Percentiles rank a stretch among this genome's conserved stretches.
phyloP scores from a whole-genome alignment of 1,140 invertebrate genomes.

The Drosophila santomea region DNA sequence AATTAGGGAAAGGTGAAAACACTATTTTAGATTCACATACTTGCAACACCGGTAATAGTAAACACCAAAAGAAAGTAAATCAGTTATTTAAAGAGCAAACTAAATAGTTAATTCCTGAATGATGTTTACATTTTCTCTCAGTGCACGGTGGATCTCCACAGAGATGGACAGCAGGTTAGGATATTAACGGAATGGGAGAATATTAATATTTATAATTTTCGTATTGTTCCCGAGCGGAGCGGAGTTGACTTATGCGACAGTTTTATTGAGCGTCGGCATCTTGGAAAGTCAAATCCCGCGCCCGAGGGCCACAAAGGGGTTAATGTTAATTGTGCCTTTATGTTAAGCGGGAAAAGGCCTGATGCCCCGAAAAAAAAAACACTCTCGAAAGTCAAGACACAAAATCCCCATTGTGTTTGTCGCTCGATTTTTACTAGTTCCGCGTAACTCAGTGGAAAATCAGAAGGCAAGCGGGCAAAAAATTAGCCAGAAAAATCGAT shows the following conservation, averaged over 20 bases:
- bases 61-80: too few relatives aligned
- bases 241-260: conserved; percentile 76
- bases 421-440: conserved; percentile 57
- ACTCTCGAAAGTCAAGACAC: conserved; percentile 33
- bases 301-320: conserved; percentile 65
- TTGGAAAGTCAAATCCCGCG: conserved; percentile 42
- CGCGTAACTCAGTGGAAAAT: conserved; percentile 41
- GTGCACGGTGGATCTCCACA: conserved; percentile 22
- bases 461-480: conserved; percentile 22
- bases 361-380: conserved; percentile 32
- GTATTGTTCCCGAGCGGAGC: conserved; percentile 34
- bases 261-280: conserved; percentile 70
- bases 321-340: conserved; percentile 80
- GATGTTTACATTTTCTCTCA: neutral
- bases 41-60: too few relatives aligned
- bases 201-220: conserved; percentile 49
- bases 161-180: conserved; percentile 55
- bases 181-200: conserved; percentile 54
- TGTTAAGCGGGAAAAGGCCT: conserved; percentile 69
- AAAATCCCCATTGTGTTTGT: conserved; percentile 29
- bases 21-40: too few relatives aligned
- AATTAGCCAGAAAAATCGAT: conserved; percentile 45
- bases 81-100: too few relatives aligned
- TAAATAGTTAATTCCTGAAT: too few relatives aligned
- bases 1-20: too few relatives aligned